Evolutionary conservation across 2,113 vertebrate genomes (phyloP).

Genomic region (Malurus elegans): DNA sequence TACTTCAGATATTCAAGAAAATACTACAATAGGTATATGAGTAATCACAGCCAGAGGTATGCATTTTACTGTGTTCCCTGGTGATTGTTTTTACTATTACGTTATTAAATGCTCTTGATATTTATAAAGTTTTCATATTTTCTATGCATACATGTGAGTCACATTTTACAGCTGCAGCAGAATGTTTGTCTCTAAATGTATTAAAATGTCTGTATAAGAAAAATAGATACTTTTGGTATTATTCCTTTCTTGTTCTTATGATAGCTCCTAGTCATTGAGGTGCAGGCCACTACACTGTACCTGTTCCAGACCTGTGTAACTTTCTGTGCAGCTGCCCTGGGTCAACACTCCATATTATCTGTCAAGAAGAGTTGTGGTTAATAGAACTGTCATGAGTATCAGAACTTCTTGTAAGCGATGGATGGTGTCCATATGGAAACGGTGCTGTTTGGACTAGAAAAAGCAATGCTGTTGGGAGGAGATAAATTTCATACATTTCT

Average conservation of each 20-base stretch:
- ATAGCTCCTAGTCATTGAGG: constrained; percentile 19
- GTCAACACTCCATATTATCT: not conserved
- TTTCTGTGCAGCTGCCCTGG: not conserved
- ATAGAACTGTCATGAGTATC: not conserved
- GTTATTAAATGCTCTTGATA: not conserved
- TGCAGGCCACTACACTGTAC: not conserved
- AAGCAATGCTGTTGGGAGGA: not conserved
- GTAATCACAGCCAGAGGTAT: not conserved
- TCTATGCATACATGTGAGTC: not conserved
- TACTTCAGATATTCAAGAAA: not conserved
- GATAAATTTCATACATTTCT: not conserved
- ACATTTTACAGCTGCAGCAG: not conserved
- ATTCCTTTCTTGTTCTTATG: not conserved
- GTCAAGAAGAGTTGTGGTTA: fast-evolving
- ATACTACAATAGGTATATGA: not conserved
- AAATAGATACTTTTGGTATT: not conserved
- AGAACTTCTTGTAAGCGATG: not conserved
- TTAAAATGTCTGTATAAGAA: not conserved
- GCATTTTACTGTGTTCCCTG: not conserved
- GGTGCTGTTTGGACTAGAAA: not conserved
- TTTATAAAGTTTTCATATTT: not conserved
- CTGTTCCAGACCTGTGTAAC: not conserved
- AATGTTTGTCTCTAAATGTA: not conserved
- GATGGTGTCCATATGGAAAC: not conserved
- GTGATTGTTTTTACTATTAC: not conserved